These are phyloP conservation scores for Tromatobia lineatoria DNA, from an alignment of 2,888 invertebrate species.

Conservation along the genomic window DNA sequence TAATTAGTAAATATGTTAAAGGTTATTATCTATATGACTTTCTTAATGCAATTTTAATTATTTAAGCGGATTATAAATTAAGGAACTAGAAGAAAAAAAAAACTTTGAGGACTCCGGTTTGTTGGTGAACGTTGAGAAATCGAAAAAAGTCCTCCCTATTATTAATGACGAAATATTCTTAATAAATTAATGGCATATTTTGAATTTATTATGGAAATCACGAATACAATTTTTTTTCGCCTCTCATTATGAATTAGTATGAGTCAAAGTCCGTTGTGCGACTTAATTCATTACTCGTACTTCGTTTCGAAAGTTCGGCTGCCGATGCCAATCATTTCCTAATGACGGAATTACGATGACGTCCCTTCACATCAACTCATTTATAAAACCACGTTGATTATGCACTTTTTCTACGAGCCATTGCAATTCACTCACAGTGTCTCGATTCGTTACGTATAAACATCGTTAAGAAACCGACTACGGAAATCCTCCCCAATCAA, in stretches of 20 bases:
- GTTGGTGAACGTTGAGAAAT: background rate
- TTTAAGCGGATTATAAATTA: background rate
- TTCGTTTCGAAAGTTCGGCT: conserved; percentile 18
- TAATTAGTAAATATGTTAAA: background rate
- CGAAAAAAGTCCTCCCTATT: background rate
- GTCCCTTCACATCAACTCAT: conserved; percentile 14
- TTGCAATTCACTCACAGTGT: conserved; percentile 21
- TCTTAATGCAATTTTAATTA: background rate
- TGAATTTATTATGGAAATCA: background rate
- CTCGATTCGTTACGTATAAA: conserved; percentile 54
- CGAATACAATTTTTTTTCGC: background rate
- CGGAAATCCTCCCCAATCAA: conserved; percentile 67
- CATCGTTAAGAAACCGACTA: conserved; percentile 62
- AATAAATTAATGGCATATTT: background rate
- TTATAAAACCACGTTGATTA: conserved; percentile 54
- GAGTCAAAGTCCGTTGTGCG: background rate
- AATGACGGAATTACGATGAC: conserved; percentile 57
- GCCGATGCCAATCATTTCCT: conserved; percentile 47
- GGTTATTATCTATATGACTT: background rate
- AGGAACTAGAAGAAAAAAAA: background rate
- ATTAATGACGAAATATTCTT: background rate
- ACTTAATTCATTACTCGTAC: conserved; percentile 4
- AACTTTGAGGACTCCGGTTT: background rate
- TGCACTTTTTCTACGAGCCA: conserved; percentile 32
- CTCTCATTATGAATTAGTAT: background rate